Conservation (phyloP, 2,888 invertebrate species). For the Protonemura montana region DNA sequence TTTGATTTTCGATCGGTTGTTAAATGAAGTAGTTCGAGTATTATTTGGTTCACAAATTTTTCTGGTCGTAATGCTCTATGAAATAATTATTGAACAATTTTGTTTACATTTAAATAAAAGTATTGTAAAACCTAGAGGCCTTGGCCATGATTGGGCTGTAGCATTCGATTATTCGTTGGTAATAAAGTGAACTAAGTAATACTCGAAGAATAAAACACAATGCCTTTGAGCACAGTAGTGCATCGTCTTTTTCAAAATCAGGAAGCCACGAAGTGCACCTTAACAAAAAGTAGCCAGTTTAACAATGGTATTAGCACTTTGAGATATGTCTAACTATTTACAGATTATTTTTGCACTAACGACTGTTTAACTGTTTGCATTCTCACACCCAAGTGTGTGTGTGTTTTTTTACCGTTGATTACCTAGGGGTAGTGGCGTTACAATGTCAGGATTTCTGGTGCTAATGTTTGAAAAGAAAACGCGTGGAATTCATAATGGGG, state of each 20-base stretch:
- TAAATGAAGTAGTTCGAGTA: too few species aligned
- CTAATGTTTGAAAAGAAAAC: background rate
- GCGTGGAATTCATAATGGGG: background rate
- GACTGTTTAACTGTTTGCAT: slow-evolving; percentile 27
- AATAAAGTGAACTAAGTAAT: background rate
- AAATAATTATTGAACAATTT: too few species aligned
- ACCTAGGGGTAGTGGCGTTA: background rate
- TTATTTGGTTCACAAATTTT: too few species aligned
- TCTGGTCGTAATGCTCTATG: too few species aligned
- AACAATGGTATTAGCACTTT: background rate
- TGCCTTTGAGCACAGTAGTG: background rate
- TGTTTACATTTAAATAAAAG: too few species aligned
- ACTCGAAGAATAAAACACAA: background rate
- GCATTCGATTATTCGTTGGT: too few species aligned
- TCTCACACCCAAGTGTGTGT: background rate
- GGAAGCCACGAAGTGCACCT: slow-evolving; percentile 28
- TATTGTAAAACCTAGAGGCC: too few species aligned
- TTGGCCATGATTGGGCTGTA: too few species aligned
- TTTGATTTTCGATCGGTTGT: background rate
- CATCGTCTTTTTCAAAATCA: slow-evolving; percentile 7
- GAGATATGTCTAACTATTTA: slow-evolving; percentile 31
- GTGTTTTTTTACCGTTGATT: background rate
- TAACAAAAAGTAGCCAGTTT: slow-evolving; percentile 12
- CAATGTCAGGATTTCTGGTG: background rate
- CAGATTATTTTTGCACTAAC: slow-evolving; percentile 39